phyloP scores from a whole-genome alignment of 1,140 invertebrate genomes.

The Heliconius nattereri region DNA sequence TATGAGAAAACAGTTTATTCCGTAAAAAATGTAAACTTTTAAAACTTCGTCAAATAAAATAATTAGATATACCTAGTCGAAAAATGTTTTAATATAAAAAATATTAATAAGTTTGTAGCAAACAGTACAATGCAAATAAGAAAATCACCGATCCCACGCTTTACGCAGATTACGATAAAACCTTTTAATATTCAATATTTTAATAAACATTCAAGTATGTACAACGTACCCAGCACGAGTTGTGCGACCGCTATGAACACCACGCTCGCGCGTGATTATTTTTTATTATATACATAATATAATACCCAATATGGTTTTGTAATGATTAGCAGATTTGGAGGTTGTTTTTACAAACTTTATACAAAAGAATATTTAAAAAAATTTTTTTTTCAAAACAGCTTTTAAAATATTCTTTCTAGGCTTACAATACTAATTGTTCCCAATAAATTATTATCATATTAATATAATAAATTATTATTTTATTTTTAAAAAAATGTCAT shows the following conservation, averaged over 20 bases:
- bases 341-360: background rate
- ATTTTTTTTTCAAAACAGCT: background rate
- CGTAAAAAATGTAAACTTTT: slow-evolving; percentile 4
- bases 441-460: slow-evolving; percentile 3
- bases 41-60: background rate
- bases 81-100: background rate
- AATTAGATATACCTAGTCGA: background rate
- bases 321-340: background rate
- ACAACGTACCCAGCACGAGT: background rate
- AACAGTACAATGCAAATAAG: background rate
- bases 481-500: background rate
- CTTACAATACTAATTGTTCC: slow-evolving; percentile 10
- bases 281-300: background rate
- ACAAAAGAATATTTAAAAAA: no score
- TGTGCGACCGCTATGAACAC: background rate
- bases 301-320: background rate
- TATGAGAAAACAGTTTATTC: slow-evolving; percentile 7
- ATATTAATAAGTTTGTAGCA: background rate
- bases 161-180: background rate
- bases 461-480: background rate
- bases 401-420: background rate
- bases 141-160: slow-evolving; percentile 5
- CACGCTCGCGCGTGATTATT: background rate
- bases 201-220: background rate
- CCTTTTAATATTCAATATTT: background rate